Percentiles rank a stretch among this genome's conserved stretches.
These are phyloP conservation scores for Chiloscyllium plagiosum DNA, from an alignment of 2,113 vertebrate species.

Conservation along the genomic window DNA sequence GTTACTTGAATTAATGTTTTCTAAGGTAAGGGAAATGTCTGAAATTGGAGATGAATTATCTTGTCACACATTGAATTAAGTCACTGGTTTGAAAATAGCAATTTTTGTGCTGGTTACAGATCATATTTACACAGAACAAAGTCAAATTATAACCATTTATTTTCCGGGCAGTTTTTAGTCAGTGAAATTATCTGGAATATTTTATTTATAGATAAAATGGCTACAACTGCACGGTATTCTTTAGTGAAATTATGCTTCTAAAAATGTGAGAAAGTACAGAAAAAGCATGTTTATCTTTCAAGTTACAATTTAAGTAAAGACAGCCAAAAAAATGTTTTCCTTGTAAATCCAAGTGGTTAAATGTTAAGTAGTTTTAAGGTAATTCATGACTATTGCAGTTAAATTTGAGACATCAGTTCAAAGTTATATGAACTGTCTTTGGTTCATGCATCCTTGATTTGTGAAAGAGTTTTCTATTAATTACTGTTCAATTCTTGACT, in stretches of 20 bases:
- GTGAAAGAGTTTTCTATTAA: background rate
- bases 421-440: background rate
- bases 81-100: background rate
- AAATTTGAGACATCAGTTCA: slow-evolving; percentile 14
- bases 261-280: background rate
- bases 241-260: background rate
- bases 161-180: background rate
- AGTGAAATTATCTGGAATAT: background rate
- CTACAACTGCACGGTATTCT: no score
- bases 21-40: background rate
- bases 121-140: background rate
- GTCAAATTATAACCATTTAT: background rate
- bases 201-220: background rate
- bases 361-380: background rate
- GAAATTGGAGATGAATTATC: background rate
- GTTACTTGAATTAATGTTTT: slow-evolving; percentile 28
- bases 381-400: background rate
- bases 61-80: slow-evolving; percentile 23
- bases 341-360: background rate
- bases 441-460: background rate
- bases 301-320: background rate
- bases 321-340: background rate
- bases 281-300: background rate
- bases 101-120: background rate
- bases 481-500: background rate